Base-by-base conservation (phyloP, 1,140 invertebrate species). In the Lasioglossum baleicum region DNA sequence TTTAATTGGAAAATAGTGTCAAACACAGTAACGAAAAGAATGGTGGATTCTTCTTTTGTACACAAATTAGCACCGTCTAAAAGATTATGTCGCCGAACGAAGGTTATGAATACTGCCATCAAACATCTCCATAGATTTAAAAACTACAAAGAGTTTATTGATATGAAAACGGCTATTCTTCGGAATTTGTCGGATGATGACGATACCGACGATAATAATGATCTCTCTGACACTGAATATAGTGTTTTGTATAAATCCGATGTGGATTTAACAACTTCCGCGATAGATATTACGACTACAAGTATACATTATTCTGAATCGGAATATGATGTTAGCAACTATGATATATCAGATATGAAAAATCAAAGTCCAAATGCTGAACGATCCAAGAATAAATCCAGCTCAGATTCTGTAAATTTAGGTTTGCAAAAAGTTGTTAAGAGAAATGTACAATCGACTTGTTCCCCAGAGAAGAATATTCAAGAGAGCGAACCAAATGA, bases 111-210 rank as follows among this genome's bases (percentile, higher is more conserved):
- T 61, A 20, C 6, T 17, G 3, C 8, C 2, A 22, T 80, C 10
- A 67, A 53, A 66, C 40, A 40, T 8, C 2, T 5, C 35, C 17
- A 48, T 5, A 20, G 0, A 0, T 7, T 75, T 7, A 68, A n/a
- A 17, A 42, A 13, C 0, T 80, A 80, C 7, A 74, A n/a, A 6
- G 15, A 61, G 1, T 80, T 68, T 5, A 10, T 80, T 68, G 15
- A 67, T 51, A 61, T 80, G n/a, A 80, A 75, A 11, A 80, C 78
- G 8, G 20, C 42, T n/a, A 7, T 75, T 22, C 64, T 80, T 40
- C 61, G 72, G 22, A 15, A 63, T 42, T 1, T 80, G 2, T n/a
- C 72, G 26, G 64, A 80, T 15, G n/a, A 80, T 17, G 35, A 20
- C 4, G 64, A 75, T 7, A 80, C 71, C 1, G 78, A 80, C 0